phyloP scores from a whole-genome alignment of 2,113 vertebrate genomes.

The Trogon melanurus region DNA sequence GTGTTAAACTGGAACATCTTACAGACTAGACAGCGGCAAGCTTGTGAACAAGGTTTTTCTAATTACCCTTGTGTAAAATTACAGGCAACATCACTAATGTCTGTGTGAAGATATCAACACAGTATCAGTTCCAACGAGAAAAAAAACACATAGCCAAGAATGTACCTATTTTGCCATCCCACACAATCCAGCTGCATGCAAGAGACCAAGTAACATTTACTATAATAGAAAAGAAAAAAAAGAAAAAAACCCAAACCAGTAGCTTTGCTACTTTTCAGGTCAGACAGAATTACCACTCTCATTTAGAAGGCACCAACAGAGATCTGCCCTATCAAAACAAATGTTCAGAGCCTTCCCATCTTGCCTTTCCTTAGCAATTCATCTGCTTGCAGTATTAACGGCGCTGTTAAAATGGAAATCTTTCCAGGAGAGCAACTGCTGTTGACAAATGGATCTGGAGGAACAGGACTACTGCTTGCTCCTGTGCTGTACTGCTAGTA shows the following conservation, averaged over 20 bases:
- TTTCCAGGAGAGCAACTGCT: constrained; percentile 36
- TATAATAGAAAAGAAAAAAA: background rate
- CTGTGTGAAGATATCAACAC: background rate
- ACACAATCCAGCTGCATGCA: background rate
- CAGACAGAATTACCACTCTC: constrained; percentile 15
- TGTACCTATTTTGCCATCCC: background rate
- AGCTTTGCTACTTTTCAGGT: constrained; percentile 15
- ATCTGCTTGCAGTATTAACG: background rate
- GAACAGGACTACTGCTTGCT: constrained; percentile 39
- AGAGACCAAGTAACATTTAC: background rate
- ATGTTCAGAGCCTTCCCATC: background rate
- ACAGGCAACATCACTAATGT: background rate
- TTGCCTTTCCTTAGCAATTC: background rate
- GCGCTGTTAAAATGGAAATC: background rate
- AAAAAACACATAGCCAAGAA: background rate
- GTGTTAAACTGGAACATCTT: background rate
- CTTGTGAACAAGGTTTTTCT: background rate
- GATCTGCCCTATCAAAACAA: constrained; percentile 46
- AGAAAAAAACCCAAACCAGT: background rate
- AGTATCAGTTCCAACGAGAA: background rate
- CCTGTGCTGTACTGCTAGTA: constrained; percentile 38
- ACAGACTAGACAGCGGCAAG: background rate
- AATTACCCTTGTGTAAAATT: background rate
- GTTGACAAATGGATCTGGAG: constrained; percentile 44
- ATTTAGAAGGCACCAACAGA: constrained; percentile 22